These are phyloP conservation scores for Apotomis turbidana DNA, from an alignment of 2,888 invertebrate species.

Conservation along the genomic window DNA sequence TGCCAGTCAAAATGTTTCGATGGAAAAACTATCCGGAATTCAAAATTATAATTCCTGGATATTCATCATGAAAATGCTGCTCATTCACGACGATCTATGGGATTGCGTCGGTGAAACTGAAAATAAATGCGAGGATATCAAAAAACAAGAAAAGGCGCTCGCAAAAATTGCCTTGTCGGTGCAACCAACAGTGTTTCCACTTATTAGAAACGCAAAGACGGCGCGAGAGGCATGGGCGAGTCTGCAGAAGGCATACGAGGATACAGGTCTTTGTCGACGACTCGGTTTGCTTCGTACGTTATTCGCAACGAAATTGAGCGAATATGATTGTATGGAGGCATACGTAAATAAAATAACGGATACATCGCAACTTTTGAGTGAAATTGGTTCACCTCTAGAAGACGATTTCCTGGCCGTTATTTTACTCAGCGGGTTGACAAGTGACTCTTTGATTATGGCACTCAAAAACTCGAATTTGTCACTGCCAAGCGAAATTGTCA, in stretches of 20 bases:
- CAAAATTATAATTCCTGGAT: constrained; percentile 28
- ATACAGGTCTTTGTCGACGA: constrained; percentile 37
- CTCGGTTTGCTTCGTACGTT: constrained; percentile 30
- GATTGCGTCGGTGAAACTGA: constrained; percentile 19
- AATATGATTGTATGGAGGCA: constrained; percentile 21
- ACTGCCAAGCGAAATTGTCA: too few relatives aligned
- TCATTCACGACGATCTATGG: constrained; percentile 39
- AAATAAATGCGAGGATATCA: background rate
- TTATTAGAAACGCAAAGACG: constrained; percentile 32
- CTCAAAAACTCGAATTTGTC: too few relatives aligned
- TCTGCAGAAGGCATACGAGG: constrained; percentile 40
- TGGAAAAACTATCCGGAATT: constrained; percentile 36
- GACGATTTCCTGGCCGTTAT: constrained; percentile 45
- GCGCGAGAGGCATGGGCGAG: constrained; percentile 37
- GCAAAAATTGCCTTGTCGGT: constrained; percentile 34
- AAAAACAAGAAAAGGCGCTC: constrained; percentile 29
- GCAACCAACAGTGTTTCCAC: constrained; percentile 17
- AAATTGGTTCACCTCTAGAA: constrained; percentile 43
- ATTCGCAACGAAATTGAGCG: constrained; percentile 32
- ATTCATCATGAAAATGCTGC: constrained; percentile 33
- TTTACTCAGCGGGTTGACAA: constrained; percentile 44
- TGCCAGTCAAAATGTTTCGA: constrained; percentile 3
- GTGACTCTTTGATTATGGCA: constrained; percentile 44
- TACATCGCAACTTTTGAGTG: constrained; percentile 39
- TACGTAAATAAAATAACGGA: constrained; percentile 29